Evolutionary conservation across 2,113 vertebrate genomes (phyloP).

Genomic region (Lepisosteus osseus): DNA sequence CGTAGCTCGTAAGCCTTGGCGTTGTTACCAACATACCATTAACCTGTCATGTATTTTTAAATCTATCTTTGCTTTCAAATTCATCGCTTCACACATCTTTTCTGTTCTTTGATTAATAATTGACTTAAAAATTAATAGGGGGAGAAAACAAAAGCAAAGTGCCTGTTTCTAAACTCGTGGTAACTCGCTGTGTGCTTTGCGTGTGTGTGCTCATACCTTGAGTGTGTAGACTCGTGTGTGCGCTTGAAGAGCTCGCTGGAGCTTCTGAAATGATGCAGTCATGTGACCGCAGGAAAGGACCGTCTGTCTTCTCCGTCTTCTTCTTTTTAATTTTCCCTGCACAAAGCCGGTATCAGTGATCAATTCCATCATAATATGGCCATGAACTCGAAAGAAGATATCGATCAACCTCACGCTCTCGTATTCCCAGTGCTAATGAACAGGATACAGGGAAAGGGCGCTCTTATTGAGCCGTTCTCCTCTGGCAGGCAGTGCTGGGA

Average conservation of each 20-base stretch:
- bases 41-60: constrained; percentile 72
- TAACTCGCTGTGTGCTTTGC: constrained; percentile 21
- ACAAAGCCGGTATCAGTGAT: constrained; percentile 9
- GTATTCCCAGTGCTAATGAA: constrained; percentile 35
- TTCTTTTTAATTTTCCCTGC: background rate
- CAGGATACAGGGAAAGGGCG: constrained; percentile 19
- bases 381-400: constrained; percentile 28
- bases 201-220: constrained; percentile 1
- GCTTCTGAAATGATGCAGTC: too few species aligned
- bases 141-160: constrained; percentile 48
- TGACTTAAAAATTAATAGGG: constrained; percentile 60
- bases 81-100: constrained; percentile 30
- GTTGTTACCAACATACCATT: constrained; percentile 70
- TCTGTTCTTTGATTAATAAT: constrained; percentile 67
- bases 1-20: constrained; percentile 34
- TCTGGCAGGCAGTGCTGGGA: constrained; percentile 19
- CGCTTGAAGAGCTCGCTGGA: background rate
- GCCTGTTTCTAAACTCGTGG: background rate
- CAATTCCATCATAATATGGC: constrained; percentile 36
- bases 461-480: constrained; percentile 20
- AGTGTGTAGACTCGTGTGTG: background rate
- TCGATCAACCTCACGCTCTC: constrained; percentile 26
- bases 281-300: too few species aligned
- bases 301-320: constrained; percentile 13
- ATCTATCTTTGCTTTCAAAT: constrained; percentile 55